Percentiles rank a stretch among this genome's conserved stretches.
Evolutionary conservation across 2,113 vertebrate species (phyloP).

Genomic region (Scomber colias): DNA sequence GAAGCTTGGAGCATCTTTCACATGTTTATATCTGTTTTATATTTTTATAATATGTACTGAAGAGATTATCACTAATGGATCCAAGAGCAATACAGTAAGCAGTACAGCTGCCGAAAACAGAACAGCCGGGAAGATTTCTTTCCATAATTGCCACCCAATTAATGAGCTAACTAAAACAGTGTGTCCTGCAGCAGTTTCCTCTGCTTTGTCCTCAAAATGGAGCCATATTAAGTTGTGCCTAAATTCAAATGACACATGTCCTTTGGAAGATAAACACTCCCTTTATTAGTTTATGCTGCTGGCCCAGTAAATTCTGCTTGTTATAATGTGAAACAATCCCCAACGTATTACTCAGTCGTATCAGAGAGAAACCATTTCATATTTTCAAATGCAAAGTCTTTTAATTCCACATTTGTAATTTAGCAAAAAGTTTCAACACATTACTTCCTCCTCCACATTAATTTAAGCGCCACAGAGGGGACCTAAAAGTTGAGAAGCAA

Average conservation of each 20-base stretch:
- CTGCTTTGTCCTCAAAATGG: constrained; percentile 65
- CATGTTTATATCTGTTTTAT: not conserved
- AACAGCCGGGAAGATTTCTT: constrained; percentile 64
- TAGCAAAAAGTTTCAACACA: not conserved
- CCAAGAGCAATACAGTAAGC: constrained; percentile 43
- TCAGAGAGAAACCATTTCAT: constrained; percentile 22
- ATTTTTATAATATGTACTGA: constrained; percentile 14
- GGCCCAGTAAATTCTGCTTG: constrained; percentile 42
- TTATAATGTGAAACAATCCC: constrained; percentile 49
- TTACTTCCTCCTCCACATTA: not conserved
- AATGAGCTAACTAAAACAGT: constrained; percentile 68
- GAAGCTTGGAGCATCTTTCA: constrained; percentile 14
- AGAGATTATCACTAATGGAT: constrained; percentile 45
- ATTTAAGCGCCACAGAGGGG: not conserved
- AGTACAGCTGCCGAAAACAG: constrained; percentile 43
- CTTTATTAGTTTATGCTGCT: constrained; percentile 49
- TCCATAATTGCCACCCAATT: constrained; percentile 75
- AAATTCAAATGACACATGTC: constrained; percentile 68
- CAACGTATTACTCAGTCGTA: constrained; percentile 9
- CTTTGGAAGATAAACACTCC: constrained; percentile 67
- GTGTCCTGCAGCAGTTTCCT: constrained; percentile 60
- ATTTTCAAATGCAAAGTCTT: constrained; percentile 6
- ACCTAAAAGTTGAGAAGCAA: not conserved
- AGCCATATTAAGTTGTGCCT: constrained; percentile 45
- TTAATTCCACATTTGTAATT: constrained; percentile 30